Evolutionary conservation across 2,113 vertebrate species (phyloP).

Genomic region (Delphinus delphis): DNA sequence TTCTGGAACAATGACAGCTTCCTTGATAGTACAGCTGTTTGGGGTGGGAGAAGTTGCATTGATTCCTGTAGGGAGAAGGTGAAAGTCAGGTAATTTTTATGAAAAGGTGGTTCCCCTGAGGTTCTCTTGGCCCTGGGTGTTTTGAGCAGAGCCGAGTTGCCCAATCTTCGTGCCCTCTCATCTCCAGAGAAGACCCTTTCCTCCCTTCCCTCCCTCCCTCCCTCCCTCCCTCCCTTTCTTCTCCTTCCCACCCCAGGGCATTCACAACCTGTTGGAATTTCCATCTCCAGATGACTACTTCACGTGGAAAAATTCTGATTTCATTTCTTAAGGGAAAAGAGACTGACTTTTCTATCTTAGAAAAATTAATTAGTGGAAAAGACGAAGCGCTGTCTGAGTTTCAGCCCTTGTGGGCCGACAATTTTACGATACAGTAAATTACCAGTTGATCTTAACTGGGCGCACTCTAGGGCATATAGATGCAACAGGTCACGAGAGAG

Average conservation of each 20-base stretch:
- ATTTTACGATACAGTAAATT: background rate
- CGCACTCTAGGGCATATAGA: background rate
- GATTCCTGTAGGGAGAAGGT: background rate
- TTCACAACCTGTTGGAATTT: background rate
- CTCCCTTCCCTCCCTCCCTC: background rate
- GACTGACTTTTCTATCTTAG: slow-evolving; percentile 44
- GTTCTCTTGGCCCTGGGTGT: background rate
- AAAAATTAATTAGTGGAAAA: slow-evolving; percentile 63
- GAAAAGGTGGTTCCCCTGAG: slow-evolving; percentile 43
- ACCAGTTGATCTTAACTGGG: background rate
- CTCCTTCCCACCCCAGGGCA: no score
- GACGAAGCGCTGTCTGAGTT: background rate
- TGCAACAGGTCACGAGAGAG: slow-evolving; percentile 12
- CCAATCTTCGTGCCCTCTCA: background rate
- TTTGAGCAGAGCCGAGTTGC: slow-evolving; percentile 21
- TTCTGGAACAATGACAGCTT: background rate
- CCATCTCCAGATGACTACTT: background rate
- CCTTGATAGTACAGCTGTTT: background rate
- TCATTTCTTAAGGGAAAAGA: slow-evolving; percentile 39
- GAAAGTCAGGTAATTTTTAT: slow-evolving; percentile 10
- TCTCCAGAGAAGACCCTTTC: background rate
- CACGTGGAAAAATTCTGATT: background rate
- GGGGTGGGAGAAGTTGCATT: background rate
- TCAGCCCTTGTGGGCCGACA: background rate
- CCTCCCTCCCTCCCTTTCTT: background rate